A percentile compares a stretch with the other conserved stretches of the same genome.
phyloP scores from a whole-genome alignment of 2,888 invertebrate species.

The Bombylius major region DNA sequence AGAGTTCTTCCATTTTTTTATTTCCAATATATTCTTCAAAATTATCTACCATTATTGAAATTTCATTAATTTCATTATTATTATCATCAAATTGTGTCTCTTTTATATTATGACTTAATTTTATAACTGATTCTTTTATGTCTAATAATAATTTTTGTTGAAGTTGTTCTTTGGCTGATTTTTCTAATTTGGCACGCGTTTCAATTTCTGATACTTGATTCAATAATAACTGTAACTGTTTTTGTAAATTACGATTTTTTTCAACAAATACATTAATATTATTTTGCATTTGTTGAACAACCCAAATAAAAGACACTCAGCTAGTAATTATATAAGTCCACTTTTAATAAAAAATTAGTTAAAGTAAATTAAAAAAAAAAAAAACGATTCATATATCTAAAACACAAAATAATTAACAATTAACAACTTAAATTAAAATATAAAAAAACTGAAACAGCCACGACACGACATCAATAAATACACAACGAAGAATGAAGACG shows the following conservation, averaged over 20 bases:
- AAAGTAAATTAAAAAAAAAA: too few species aligned
- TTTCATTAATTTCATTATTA: conserved; percentile 16
- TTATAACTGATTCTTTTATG: conserved; percentile 46
- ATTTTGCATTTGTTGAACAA: too few species aligned
- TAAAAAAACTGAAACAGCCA: too few species aligned
- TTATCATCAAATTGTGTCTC: conserved; percentile 25
- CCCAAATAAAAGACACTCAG: too few species aligned
- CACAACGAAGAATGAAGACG: too few species aligned
- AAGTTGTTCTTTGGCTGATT: conserved; percentile 55
- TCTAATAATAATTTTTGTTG: conserved; percentile 45
- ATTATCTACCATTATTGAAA: conserved; percentile 21
- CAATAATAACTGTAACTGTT: conserved; percentile 50
- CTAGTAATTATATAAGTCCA: too few species aligned
- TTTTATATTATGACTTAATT: conserved; percentile 38
- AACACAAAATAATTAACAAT: too few species aligned
- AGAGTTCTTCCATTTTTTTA: conserved; percentile 39
- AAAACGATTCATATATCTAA: too few species aligned
- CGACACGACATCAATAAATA: too few species aligned
- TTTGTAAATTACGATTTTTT: conserved; percentile 50
- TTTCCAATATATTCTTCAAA: conserved; percentile 20
- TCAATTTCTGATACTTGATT: conserved; percentile 59
- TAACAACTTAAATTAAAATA: too few species aligned
- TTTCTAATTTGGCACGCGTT: conserved; percentile 55
- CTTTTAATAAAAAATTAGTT: too few species aligned
- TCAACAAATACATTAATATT: too few species aligned